Evolutionary conservation across 2,888 invertebrate species (phyloP), one percentile per base, ranked within the genome.

Genomic region (Suillia variegata): DNA sequence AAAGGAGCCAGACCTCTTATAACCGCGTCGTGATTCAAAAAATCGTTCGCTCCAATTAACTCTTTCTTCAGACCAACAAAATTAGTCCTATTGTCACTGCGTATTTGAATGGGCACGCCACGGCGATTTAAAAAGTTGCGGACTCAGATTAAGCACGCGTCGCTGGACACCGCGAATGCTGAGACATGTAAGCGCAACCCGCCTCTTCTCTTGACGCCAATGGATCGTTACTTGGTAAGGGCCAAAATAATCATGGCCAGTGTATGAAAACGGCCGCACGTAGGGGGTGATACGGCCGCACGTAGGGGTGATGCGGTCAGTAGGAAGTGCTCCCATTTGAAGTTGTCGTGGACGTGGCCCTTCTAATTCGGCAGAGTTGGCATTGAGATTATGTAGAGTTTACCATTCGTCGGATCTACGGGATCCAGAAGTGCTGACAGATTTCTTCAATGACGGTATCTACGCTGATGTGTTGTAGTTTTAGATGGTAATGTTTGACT

Each of bases 181-280:
- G n/a, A 26, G 26, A n/a, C 50, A 50, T 3, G 50, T 50, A 10
- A 50, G 24, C 12, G 24, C 13, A 13, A 50, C 50, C 50, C 50
- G 24, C 3, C 50, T 3, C 24, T 21, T 50, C 15, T 50, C 50
- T 6, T 12, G 22, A 26, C 24, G 12, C 5, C 50, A 6, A 2
- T 24, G 13, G 15, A 26, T 15, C 2, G 50, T n/a, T 24, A 50
- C 50, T 2, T 6, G 2, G 13, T 24, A 4, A 5, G 50, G 55
- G 2, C 55, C 55, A 24, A 42, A 55, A 22, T 13, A 55, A 48
- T 55, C 55, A 2, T 48, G 21, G 21, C 55, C 55, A 13, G 55
- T 47, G 22, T 48, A 55, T 20, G 55, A 18, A 17, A 55, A 55
- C 4, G 55, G 47, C 15, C 26, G 20, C n/a, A 48, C 42, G 26